These are phyloP conservation scores for Tuberolachnus salignus DNA, from an alignment of 2,888 invertebrate species.

Conservation along the genomic window DNA sequence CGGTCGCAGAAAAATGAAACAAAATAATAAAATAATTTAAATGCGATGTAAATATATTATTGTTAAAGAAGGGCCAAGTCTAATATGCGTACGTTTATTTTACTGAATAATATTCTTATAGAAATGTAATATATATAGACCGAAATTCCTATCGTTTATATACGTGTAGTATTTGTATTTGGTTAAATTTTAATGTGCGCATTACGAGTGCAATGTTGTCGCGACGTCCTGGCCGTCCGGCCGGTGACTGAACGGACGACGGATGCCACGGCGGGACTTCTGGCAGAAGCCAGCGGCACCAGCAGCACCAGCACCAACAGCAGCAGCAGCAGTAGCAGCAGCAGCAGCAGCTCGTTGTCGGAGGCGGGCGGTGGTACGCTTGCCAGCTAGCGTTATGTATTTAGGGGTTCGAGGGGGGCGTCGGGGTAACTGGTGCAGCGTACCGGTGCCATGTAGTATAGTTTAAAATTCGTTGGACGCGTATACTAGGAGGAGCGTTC, in stretches of 20 bases:
- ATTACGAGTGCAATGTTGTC: neutral
- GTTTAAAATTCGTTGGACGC: slow-evolving; percentile 20
- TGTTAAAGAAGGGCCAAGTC: neutral
- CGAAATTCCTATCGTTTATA: neutral
- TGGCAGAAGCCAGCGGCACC: slow-evolving; percentile 1
- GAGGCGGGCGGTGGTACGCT: slow-evolving; percentile 40
- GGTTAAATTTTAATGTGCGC: slow-evolving; percentile 19
- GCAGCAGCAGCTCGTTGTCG: slow-evolving; percentile 1
- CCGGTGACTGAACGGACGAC: slow-evolving; percentile 36
- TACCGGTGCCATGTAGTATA: neutral
- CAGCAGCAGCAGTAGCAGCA: slow-evolving; percentile 8
- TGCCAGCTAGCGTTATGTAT: slow-evolving; percentile 18
- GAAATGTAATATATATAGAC: neutral
- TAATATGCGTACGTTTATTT: neutral
- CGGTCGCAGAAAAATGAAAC: neutral
- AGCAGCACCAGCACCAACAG: neutral
- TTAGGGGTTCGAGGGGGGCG: slow-evolving; percentile 25
- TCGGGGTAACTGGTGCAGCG: slow-evolving; percentile 41
- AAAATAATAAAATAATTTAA: neutral
- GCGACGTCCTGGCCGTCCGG: slow-evolving; percentile 31
- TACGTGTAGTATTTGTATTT: no score
- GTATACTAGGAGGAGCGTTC: slow-evolving; percentile 35
- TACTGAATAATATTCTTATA: neutral
- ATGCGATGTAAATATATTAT: no score
- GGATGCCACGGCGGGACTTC: slow-evolving; percentile 10